Conservation (phyloP, 1,140 invertebrate genomes). For the Cecropterus lyciades region DNA sequence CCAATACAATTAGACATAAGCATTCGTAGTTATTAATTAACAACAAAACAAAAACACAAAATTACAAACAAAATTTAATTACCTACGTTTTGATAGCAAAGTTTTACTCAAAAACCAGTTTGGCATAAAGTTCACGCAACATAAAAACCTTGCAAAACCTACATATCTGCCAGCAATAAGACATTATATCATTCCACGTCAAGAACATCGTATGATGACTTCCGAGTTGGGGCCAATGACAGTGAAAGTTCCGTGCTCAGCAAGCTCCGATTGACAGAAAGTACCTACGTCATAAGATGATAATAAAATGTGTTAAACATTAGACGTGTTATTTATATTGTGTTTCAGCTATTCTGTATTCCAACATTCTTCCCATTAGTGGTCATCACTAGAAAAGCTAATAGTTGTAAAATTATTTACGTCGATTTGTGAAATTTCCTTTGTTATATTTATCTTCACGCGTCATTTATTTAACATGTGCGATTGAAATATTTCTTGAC, state of each 20-base stretch:
- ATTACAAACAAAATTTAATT: too few relatives aligned
- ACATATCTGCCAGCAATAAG: background rate
- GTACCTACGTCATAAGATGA: background rate
- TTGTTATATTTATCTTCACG: too few relatives aligned
- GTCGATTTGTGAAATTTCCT: too few relatives aligned
- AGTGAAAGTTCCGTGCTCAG: constrained; percentile 38
- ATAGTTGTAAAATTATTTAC: too few relatives aligned
- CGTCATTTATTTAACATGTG: too few relatives aligned
- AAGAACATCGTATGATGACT: constrained; percentile 19
- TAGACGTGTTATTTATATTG: background rate
- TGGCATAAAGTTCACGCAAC: constrained; percentile 11
- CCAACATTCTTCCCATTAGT: too few relatives aligned
- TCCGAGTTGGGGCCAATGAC: constrained; percentile 33
- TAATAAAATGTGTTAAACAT: background rate
- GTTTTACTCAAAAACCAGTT: constrained; percentile 11
- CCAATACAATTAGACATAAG: too few relatives aligned
- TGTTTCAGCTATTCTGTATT: too few relatives aligned
- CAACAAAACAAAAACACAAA: too few relatives aligned
- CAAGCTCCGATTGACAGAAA: constrained; percentile 5
- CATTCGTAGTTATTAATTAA: too few relatives aligned
- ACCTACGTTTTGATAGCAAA: background rate
- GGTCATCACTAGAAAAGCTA: too few relatives aligned
- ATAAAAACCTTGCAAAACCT: constrained; percentile 9
- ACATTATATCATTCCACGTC: constrained; percentile 13
- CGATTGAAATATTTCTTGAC: too few relatives aligned